Evolutionary conservation across 1,140 invertebrate genomes (phyloP), one percentile per base, ranked within the genome.

Genomic region (Euwallacea fornicatus): DNA sequence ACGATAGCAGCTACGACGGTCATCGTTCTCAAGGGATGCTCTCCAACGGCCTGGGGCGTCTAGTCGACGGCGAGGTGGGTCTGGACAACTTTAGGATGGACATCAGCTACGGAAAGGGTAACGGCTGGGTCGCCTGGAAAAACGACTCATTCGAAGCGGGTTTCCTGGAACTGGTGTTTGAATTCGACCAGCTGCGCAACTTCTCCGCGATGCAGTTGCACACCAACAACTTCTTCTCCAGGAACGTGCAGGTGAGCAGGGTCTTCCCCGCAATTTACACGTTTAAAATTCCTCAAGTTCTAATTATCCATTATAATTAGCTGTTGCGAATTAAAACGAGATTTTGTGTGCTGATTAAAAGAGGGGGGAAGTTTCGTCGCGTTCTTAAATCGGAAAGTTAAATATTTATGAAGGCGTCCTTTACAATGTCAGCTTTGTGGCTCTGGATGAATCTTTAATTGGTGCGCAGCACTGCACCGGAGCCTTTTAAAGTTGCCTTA

Each of bases 121-220:
- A 89, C 56, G 90, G 90, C 47, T 94, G 92, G 92, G 84, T 93
- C 8, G 91, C 89, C 0, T 94, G 92, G 92, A 88, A 85, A 78
- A 89, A 90, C 76, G 87, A 89, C 61, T 83, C 82, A 4, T 83
- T 84, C 66, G 77, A 77, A 6, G 78, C 83, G 41, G 82, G 85
- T 63, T 86, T 82, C 74, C 79, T 88, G 43, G 87, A 89, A 76
- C 80, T 90, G 33, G 73, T 86, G 15, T 92, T 93, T 80, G 83
- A 89, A 74, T 93, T 93, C 81, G 87, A 90, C 64, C 80, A 83
- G 69, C 77, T 87, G 11, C 83, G 88, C 47, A 90, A 92, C 74
- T 90, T 93, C 76, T 85, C 86, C 6, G 81, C 84, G 7, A 84
- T 91, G 8, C 84, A 86, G 74, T 83, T 93, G 59, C 89, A 90